phyloP scores from a whole-genome alignment of 2,113 vertebrate species.

The Terrapene triunguis region DNA sequence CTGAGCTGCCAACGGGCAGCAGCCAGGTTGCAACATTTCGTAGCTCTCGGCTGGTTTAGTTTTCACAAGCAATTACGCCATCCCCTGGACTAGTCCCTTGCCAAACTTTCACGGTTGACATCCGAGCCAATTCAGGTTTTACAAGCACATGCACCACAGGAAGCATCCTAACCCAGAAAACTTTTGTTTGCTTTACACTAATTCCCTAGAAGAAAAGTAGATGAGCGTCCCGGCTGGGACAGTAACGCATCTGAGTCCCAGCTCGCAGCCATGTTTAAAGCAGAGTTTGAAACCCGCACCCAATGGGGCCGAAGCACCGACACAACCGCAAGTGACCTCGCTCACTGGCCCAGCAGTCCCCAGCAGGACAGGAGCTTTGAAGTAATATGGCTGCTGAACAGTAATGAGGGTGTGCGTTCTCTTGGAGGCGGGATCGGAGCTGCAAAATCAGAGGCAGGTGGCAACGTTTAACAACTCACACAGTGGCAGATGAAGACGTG shows the following conservation, averaged over 20 bases:
- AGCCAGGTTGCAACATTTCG: rapidly evolving
- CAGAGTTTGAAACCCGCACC: rapidly evolving
- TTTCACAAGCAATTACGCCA: neutral
- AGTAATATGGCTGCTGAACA: no score
- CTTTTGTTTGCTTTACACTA: rapidly evolving
- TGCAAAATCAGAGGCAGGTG: rapidly evolving
- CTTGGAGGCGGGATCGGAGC: neutral
- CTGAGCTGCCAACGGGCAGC: constrained; percentile 23
- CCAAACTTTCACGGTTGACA: neutral
- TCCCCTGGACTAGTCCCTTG: neutral
- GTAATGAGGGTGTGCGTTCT: no score
- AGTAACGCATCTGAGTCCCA: rapidly evolving
- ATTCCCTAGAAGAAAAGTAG: neutral
- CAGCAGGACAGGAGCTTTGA: neutral
- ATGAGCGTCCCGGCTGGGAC: rapidly evolving
- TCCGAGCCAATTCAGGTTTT: neutral
- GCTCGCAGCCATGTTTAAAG: neutral
- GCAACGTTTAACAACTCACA: rapidly evolving
- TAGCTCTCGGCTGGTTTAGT: neutral
- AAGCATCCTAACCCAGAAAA: neutral
- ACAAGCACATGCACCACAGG: neutral
- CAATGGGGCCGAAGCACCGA: neutral
- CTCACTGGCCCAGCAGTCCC: rapidly evolving
- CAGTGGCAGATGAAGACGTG: neutral
- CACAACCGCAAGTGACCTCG: rapidly evolving